Percentiles rank a stretch among this genome's conserved stretches.
Conservation (phyloP, 2,797 vertebrate species). For the Acanthopagrus latus region DNA sequence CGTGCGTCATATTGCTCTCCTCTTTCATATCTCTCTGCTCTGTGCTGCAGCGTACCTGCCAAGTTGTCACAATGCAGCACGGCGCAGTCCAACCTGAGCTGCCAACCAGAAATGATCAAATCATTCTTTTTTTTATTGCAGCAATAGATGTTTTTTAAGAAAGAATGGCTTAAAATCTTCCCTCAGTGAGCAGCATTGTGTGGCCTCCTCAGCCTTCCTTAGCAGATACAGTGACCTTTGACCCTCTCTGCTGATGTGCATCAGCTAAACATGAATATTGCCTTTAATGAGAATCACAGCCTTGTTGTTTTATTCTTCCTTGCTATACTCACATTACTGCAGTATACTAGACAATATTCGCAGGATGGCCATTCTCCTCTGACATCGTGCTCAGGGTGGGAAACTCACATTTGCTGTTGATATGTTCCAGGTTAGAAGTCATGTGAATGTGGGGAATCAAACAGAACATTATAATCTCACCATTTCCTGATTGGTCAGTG, state of each 20-base stretch:
- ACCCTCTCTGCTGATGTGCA: neutral
- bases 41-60: conserved; percentile 54
- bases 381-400: too few relatives aligned
- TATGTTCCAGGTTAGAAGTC: too few relatives aligned
- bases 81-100: conserved; percentile 22
- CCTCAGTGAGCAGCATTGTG: conserved; percentile 26
- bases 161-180: conserved; percentile 50
- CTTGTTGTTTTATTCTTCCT: neutral
- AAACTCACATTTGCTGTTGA: too few relatives aligned
- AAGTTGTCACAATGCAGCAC: conserved; percentile 70
- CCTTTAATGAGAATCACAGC: neutral
- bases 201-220: neutral
- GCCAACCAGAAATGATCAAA: conserved; percentile 1
- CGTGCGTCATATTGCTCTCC: conserved; percentile 66
- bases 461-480: too few relatives aligned
- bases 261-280: conserved; percentile 24
- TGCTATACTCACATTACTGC: neutral
- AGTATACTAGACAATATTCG: neutral
- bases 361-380: too few relatives aligned
- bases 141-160: conserved; percentile 11
- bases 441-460: too few relatives aligned
- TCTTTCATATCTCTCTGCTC: conserved; percentile 57
- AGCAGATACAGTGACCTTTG: conserved; percentile 3
- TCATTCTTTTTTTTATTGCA: conserved; percentile 47
- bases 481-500: too few relatives aligned